Evolutionary conservation across 2,797 vertebrate genomes (phyloP).

Genomic region (Urosaurus nigricauda): DNA sequence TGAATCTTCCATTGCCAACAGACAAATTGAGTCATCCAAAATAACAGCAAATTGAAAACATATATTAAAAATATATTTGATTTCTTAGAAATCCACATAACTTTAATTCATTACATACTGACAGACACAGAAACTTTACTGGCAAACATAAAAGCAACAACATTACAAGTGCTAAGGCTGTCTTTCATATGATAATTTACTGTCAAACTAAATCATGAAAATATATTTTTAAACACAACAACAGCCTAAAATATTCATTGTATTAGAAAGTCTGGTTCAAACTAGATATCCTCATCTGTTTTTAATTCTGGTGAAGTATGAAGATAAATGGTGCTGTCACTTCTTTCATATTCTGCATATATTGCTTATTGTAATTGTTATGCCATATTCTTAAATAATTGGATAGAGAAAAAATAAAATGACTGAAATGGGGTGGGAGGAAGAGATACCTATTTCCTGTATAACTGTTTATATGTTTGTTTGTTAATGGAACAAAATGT

Average conservation of each 20-base stretch:
- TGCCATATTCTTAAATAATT: constrained; percentile 58
- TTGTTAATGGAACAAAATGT: constrained; percentile 62
- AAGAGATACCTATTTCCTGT: constrained; percentile 53
- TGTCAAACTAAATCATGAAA: constrained; percentile 73
- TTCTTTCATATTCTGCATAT: constrained; percentile 68
- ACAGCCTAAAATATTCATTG: constrained; percentile 75
- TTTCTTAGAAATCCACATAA: constrained; percentile 57
- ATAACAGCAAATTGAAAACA: constrained; percentile 42
- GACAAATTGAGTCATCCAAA: constrained; percentile 3
- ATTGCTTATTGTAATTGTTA: constrained; percentile 73
- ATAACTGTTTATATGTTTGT: constrained; percentile 37
- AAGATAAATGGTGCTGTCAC: constrained; percentile 65
- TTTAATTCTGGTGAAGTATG: constrained; percentile 63
- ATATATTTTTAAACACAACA: constrained; percentile 68
- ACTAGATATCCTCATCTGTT: constrained; percentile 57
- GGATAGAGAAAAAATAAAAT: constrained; percentile 45
- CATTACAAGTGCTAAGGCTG: constrained; percentile 62
- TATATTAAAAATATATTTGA: constrained; percentile 29
- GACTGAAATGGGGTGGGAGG: not conserved
- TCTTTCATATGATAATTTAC: constrained; percentile 73
- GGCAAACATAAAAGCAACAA: constrained; percentile 58
- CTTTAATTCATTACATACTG: constrained; percentile 53
- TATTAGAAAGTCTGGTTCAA: constrained; percentile 64
- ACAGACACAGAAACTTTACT: constrained; percentile 58
- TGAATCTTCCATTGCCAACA: constrained; percentile 28